Evolutionary conservation across 1,140 invertebrate species (phyloP), one percentile per base, ranked within the genome.

Genomic region (Hormaphis cornu): DNA sequence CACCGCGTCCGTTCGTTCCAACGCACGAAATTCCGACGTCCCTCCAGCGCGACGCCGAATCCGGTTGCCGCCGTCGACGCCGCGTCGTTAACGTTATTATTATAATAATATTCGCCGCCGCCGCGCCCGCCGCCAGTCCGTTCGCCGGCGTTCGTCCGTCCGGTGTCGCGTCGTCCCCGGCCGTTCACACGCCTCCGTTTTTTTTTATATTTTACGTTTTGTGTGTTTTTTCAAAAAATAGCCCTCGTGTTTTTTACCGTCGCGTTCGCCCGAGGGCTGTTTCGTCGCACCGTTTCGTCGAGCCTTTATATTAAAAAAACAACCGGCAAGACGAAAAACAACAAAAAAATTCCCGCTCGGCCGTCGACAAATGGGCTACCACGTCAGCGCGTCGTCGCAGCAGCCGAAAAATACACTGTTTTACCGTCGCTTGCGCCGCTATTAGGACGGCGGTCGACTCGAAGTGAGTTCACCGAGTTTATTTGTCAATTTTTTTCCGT

Each of bases 11-110:
- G 33, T 56, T 22, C 20, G n/a, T n/a, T n/a, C 20, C 12, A 8
- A 58, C 54, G 54, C n/a, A n/a, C n/a, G n/a, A n/a, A 40, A 58
- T 58, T 58, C 54, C 54, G 54, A 58, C 54, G 54, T 58, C 54
- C 54, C 54, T 58, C 54, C 22, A 58, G 54, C 54, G 33, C n/a
- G n/a, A n/a, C 54, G 26, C 54, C 33, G 54, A 58, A 58, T 58
- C 54, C 54, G 54, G 54, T 58, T 58, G 54, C 40, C 22, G 46
- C 16, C 9, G 46, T 8, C 44, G 8, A 8, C 16, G 53, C 20
- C 33, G 53, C 24, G n/a, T n/a, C n/a, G n/a, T n/a, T n/a, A n/a
- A n/a, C 24, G 22, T 58, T 58, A 24, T 58, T 58, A 56, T 56
- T 54, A n/a, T n/a, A n/a, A n/a, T n/a, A n/a, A n/a, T n/a, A n/a